Evolutionary conservation across 2,797 vertebrate species (phyloP).

Genomic region (Falco rusticolus): DNA sequence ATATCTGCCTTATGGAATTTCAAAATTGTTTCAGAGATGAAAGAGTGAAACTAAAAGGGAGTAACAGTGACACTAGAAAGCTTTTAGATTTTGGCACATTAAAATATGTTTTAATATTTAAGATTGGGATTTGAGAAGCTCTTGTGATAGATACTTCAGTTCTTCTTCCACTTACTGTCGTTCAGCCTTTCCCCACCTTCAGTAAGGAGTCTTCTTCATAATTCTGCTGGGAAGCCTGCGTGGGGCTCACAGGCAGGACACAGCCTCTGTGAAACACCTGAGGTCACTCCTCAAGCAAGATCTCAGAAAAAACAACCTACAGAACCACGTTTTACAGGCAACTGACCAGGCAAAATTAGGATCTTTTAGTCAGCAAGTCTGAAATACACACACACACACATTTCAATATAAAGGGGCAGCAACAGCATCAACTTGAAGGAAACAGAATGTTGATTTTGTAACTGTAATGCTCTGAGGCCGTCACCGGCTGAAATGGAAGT

Average conservation of each 20-base stretch:
- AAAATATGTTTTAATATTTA: not conserved
- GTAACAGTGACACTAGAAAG: not conserved
- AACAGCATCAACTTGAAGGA: not conserved
- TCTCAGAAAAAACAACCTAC: not conserved
- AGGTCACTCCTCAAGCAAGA: not conserved
- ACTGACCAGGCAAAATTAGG: not conserved
- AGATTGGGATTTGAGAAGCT: not conserved
- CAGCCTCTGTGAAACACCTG: not conserved
- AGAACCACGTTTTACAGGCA: not conserved
- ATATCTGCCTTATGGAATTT: not conserved
- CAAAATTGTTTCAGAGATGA: not conserved
- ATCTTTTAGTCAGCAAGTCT: not conserved
- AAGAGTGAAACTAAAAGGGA: not conserved
- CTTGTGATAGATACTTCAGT: not conserved
- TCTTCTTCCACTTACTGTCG: not conserved
- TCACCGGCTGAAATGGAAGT: constrained; percentile 18
- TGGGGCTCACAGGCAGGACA: not conserved
- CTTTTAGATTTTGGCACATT: not conserved
- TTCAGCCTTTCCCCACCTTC: not conserved
- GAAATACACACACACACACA: not conserved
- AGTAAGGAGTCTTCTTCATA: not conserved
- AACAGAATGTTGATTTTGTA: not conserved
- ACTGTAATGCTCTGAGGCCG: not conserved
- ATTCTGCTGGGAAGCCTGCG: fast-evolving
- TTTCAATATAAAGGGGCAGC: not conserved